Evolutionary conservation across 1,140 invertebrate species (phyloP).

Genomic region (Homarus americanus): DNA sequence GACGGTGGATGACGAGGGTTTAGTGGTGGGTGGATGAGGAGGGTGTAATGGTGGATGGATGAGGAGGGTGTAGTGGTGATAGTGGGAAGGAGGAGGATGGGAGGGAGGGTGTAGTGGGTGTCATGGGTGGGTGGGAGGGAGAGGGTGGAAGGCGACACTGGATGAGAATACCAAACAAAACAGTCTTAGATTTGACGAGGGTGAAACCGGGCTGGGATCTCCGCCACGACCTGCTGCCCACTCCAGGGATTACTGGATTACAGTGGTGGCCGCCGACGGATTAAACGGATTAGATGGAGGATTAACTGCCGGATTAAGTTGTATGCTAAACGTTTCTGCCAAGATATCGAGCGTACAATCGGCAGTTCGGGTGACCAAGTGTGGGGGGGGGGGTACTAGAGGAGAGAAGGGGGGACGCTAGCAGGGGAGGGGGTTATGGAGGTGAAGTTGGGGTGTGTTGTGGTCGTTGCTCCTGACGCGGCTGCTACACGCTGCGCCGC

Average conservation of each 20-base stretch:
- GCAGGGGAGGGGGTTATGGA: not conserved
- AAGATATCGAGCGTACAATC: slow-evolving; percentile 42
- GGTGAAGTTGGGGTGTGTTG: not conserved
- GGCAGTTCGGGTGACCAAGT: slow-evolving; percentile 10
- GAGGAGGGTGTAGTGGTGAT: no score
- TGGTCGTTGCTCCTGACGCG: no score
- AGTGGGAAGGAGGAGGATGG: no score
- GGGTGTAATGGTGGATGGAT: no score
- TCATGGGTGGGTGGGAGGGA: no score
- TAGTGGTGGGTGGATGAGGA: no score
- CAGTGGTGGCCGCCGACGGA: slow-evolving; percentile 32
- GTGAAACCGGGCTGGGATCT: not conserved
- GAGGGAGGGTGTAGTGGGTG: no score
- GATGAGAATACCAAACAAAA: no score
- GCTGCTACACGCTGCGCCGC: no score
- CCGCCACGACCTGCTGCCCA: slow-evolving; percentile 26
- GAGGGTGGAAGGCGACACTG: no score
- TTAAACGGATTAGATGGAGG: slow-evolving; percentile 49
- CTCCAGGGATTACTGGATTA: slow-evolving; percentile 45
- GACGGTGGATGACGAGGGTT: no score
- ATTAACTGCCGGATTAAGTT: slow-evolving; percentile 46
- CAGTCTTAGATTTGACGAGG: not conserved
- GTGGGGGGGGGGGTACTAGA: not conserved
- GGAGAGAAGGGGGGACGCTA: not conserved
- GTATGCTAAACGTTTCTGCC: slow-evolving; percentile 29